Evolutionary conservation across 2,888 invertebrate species (phyloP).

Genomic region (Caradrina clavipalpis): DNA sequence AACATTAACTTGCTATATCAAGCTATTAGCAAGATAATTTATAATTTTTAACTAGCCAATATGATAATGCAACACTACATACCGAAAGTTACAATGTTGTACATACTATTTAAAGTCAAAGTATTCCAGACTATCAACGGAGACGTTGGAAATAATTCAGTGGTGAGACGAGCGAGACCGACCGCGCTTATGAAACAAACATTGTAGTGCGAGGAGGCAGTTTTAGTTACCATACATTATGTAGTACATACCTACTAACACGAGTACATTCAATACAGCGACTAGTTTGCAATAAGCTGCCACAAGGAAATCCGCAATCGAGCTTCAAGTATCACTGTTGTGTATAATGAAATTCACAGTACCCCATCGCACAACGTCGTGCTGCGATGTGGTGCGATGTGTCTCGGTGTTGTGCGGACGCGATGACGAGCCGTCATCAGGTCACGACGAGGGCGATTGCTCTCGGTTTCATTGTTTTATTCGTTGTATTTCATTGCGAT

Average conservation of each 20-base stretch:
- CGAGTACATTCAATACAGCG: constrained; percentile 1
- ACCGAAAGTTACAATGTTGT: not conserved
- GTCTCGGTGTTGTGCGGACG: not conserved
- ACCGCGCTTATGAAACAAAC: constrained; percentile 17
- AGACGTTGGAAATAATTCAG: constrained; percentile 19
- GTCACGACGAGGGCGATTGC: constrained; percentile 13
- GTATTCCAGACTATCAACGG: constrained; percentile 2
- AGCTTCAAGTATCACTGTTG: constrained; percentile 40
- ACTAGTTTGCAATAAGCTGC: constrained; percentile 36
- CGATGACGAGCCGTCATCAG: not conserved
- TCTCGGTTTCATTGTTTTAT: constrained; percentile 77
- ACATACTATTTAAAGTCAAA: not conserved
- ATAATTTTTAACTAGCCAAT: not conserved
- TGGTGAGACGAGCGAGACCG: not conserved
- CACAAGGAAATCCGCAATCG: constrained; percentile 25
- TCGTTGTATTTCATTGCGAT: constrained; percentile 79
- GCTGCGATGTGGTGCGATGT: not conserved
- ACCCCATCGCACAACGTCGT: not conserved
- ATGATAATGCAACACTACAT: no score
- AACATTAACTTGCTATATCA: constrained; percentile 4
- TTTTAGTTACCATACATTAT: constrained; percentile 45
- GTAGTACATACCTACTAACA: not conserved
- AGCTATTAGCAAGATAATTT: not conserved
- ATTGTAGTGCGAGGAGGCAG: constrained; percentile 9
- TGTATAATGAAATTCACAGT: constrained; percentile 58